Evolutionary conservation across 2,888 invertebrate species (phyloP), one percentile per base, ranked within the genome.

Genomic region (Brachylomia viminalis): DNA sequence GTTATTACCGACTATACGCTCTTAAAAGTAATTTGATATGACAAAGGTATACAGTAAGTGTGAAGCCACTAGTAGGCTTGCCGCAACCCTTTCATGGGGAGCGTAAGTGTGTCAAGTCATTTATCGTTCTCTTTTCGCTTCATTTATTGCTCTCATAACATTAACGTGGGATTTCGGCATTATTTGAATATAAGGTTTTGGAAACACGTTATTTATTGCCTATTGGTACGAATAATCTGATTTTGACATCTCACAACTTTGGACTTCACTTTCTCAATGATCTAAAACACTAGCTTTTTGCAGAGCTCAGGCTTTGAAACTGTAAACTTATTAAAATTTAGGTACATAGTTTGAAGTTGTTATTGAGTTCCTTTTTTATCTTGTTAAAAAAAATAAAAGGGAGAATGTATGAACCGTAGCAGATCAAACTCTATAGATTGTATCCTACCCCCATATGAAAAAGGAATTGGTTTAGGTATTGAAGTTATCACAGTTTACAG

Each of bases 111-210:
- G 73, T 70, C 54, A 66, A 73, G 66, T 54, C 69, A 82, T 82
- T 81, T 81, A 82, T 81, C 82, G 81, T 81, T 81, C 77, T 61
- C 45, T 58, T 69, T 76, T 52, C 64, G 47, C 76, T 68, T 54
- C n/a, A 54, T 23, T 45, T 33, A 42, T 38, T 30, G 4, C 20
- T 47, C n/a, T n/a, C n/a, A n/a, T n/a, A n/a, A n/a, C n/a, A n/a
- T n/a, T n/a, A n/a, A n/a, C n/a, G n/a, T n/a, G n/a, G n/a, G n/a
- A n/a, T 45, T 73, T 80, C 4, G 33, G 49, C 13, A 33, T 4
- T 33, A 30, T 72, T 59, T 72, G 38, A 47, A 65, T 47, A 47
- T 33, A 52, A n/a, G 30, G 15, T 68, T 15, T 68, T n/a, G 54
- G 42, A 38, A 49, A 49, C 30, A 27, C 8, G 5, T n/a, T 47